Conservation (phyloP, 2,113 vertebrate species). For the Nettapus auritus region DNA sequence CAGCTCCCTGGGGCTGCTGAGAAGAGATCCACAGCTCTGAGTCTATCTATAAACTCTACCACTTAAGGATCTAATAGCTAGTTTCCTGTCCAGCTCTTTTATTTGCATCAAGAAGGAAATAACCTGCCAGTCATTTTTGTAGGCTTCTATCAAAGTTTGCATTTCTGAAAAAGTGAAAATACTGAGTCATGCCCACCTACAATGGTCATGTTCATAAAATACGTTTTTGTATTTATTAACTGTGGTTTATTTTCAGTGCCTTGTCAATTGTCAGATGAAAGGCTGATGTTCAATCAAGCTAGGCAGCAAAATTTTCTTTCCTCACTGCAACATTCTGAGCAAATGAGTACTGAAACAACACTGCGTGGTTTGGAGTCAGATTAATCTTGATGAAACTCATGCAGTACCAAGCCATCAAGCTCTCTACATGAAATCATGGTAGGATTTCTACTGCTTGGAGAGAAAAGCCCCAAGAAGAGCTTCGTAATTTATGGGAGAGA, state of each 20-base stretch:
- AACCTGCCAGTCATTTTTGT: neutral
- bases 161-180: neutral
- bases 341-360: neutral
- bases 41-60: neutral
- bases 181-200: neutral
- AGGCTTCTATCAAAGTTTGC: neutral
- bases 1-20: neutral
- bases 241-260: neutral
- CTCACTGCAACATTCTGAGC: neutral
- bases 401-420: neutral
- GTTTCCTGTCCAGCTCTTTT: neutral
- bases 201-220: neutral
- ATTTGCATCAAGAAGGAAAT: neutral
- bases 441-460: neutral
- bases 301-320: neutral
- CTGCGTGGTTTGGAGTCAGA: neutral
- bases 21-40: neutral
- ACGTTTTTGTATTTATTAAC: neutral
- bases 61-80: neutral
- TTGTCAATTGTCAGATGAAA: neutral
- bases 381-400: neutral
- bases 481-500: neutral
- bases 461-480: neutral
- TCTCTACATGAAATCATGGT: neutral
- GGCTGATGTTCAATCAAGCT: neutral